Conservation (phyloP, 2,113 vertebrate genomes). For the Rhizomys pruinosus region DNA sequence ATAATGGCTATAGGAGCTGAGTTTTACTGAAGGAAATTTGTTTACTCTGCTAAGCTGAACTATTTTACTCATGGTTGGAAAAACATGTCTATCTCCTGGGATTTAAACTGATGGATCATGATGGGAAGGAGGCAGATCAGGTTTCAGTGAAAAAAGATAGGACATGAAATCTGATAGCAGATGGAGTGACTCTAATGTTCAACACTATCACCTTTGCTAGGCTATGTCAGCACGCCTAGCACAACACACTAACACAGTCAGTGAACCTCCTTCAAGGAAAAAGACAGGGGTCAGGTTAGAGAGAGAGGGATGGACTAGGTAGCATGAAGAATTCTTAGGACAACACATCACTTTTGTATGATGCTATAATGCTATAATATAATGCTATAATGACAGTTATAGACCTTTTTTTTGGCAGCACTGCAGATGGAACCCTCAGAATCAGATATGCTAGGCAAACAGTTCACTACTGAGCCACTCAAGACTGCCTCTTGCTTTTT, state of each 20-base stretch:
- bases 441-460: background rate
- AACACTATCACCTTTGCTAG: background rate
- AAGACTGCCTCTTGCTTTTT: background rate
- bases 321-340: background rate
- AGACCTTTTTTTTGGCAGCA: background rate
- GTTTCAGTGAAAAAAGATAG: conserved; percentile 4
- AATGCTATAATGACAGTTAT: background rate
- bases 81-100: conserved; percentile 2
- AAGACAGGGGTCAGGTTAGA: background rate
- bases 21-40: background rate
- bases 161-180: background rate
- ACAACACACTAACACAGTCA: background rate
- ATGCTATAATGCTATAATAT: too few relatives aligned
- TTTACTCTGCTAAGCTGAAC: background rate
- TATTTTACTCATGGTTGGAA: background rate
- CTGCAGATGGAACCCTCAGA: background rate
- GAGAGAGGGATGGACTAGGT: background rate
- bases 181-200: background rate
- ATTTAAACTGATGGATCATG: background rate
- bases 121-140: background rate
- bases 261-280: conserved; percentile 31
- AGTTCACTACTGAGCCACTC: background rate
- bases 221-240: background rate
- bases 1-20: background rate
- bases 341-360: background rate